These are phyloP conservation scores for Thalassarche chlororhynchos DNA, from an alignment of 2,113 vertebrate species.

Conservation along the genomic window DNA sequence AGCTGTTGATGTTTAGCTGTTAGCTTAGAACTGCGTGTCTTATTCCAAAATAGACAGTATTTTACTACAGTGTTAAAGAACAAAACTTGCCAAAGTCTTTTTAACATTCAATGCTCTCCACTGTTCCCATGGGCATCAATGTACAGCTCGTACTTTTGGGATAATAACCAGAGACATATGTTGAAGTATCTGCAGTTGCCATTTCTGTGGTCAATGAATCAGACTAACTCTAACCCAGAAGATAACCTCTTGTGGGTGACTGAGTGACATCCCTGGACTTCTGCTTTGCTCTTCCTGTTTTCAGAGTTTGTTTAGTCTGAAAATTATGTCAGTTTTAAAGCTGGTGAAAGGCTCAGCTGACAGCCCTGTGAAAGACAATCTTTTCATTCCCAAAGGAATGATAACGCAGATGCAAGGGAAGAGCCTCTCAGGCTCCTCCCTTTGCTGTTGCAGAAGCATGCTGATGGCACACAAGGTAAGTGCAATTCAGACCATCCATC, in stretches of 20 bases:
- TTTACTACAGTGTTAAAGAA: background rate
- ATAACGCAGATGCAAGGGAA: background rate
- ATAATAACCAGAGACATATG: background rate
- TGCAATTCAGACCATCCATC: background rate
- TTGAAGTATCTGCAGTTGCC: background rate
- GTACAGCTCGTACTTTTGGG: background rate
- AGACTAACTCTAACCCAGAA: background rate
- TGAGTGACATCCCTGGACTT: background rate
- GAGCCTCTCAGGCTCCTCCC: background rate
- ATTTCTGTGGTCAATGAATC: background rate
- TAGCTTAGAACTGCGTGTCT: background rate
- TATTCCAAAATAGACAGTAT: background rate
- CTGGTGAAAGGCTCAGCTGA: background rate
- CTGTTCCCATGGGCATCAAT: background rate
- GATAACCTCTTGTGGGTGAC: background rate
- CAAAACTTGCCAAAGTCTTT: background rate
- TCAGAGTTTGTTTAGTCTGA: background rate
- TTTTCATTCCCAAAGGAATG: background rate
- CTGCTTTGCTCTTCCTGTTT: conserved; percentile 12
- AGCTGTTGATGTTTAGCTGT: background rate
- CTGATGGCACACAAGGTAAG: background rate
- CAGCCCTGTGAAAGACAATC: background rate
- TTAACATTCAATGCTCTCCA: background rate
- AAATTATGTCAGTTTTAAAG: background rate
- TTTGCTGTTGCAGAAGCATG: background rate